Conservation (phyloP, 2,888 invertebrate species). For the Candidula unifasciata region DNA sequence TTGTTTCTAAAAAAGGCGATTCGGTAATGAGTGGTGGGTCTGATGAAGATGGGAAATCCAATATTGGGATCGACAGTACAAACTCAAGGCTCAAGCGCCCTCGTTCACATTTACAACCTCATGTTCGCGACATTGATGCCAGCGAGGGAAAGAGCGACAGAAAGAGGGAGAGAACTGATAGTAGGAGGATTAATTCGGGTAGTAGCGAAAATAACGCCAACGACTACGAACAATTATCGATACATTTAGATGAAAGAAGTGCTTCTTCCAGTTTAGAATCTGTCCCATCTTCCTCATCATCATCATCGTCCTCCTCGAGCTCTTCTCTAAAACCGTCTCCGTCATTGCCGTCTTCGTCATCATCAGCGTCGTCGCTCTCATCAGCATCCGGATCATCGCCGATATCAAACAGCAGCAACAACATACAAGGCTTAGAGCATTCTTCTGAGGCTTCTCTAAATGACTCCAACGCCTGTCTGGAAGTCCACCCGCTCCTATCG, state of each 20-base stretch:
- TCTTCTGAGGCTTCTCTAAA: neutral
- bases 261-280: constrained; percentile 7
- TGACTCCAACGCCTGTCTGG: constrained; percentile 24
- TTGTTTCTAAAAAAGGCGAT: neutral
- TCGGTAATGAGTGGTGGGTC: constrained; percentile 1
- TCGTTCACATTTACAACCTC: neutral
- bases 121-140: neutral
- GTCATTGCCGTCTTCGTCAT: constrained; percentile 1
- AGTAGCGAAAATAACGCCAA: neutral
- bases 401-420: constrained; percentile 31
- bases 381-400: neutral
- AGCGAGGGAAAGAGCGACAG: constrained; percentile 3
- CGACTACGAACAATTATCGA: neutral
- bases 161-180: neutral
- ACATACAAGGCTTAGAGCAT: neutral
- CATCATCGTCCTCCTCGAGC: constrained; percentile 7
- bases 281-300: constrained; percentile 10
- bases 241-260: neutral
- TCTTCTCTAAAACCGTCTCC: constrained; percentile 17
- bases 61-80: neutral
- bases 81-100: neutral
- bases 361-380: constrained; percentile 12
- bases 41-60: no score
- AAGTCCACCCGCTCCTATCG: neutral
- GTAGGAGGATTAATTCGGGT: neutral